Evolutionary conservation across 1,140 invertebrate genomes (phyloP), one percentile per base, ranked within the genome.

Genomic region (Ctenoplectra terminalis): DNA sequence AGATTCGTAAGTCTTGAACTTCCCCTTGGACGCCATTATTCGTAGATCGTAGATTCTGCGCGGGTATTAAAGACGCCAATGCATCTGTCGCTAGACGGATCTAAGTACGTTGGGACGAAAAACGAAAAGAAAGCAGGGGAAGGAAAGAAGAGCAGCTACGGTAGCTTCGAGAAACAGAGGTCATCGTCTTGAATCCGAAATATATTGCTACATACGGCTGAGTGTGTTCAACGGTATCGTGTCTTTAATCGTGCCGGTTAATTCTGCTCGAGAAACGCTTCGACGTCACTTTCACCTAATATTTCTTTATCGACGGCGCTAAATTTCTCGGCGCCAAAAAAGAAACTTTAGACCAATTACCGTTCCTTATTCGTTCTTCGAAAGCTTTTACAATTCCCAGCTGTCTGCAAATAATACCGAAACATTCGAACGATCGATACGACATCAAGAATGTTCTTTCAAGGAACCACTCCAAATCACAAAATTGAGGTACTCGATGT

Each of bases 101-200:
- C 20, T 11, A 58, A 29, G 29, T 40, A 5, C 40, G 40, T 46
- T 17, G 37, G 17, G 20, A 11, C n/a, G 66, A 20, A 31, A 48
- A 17, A 2, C 46, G 7, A 34, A 29, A 54, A 50, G 64, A 56
- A 66, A 70, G 43, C 31, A 23, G 26, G 20, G 54, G 40, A 64
- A 76, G 34, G 40, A 69, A 46, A 52, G 31, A 48, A 64, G 50
- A 69, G 15, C 26, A 34, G n/a, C 8, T 7, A 9, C 46, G 31
- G 58, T 4, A 6, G 43, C 58, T 34, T 13, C 20, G 29, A 56
- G 66, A 70, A 60, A 69, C 52, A 67, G 75, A 50, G 69, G 40
- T 72, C 61, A 74, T 37, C 48, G 71, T 74, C 78, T 81, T 17
- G 29, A 17, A 29, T 17, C n/a, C 40, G 26, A 74, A 80, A 73